phyloP scores from a whole-genome alignment of 92 coral and sea anemone species.

The Galaxea fascicularis region DNA sequence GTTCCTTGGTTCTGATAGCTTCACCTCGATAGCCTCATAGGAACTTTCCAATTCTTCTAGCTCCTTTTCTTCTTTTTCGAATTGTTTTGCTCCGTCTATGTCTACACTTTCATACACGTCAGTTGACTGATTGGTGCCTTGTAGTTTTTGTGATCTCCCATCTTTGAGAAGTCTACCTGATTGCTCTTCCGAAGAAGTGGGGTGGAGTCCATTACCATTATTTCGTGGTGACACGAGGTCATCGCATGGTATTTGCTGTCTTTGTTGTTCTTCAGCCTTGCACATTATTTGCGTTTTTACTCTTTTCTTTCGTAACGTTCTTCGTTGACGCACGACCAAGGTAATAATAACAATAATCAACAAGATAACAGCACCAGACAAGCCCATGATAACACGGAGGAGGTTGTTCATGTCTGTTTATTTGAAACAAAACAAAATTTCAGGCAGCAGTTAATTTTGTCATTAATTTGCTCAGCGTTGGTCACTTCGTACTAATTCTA shows the following conservation, averaged over 20 bases:
- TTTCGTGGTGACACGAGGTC: neutral
- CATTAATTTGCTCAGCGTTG: too few relatives aligned
- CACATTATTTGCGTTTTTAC: neutral
- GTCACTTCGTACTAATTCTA: too few relatives aligned
- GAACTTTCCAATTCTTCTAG: neutral
- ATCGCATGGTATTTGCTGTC: neutral
- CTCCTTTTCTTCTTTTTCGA: neutral
- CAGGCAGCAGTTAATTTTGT: too few relatives aligned
- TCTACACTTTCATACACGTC: neutral
- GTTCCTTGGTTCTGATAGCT: neutral
- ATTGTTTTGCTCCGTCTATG: neutral
- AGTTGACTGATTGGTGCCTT: neutral
- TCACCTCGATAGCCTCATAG: neutral
- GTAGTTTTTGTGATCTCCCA: neutral
- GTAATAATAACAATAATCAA: neutral
- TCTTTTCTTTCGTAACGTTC: neutral
- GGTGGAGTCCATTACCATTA: neutral
- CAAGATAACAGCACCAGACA: neutral
- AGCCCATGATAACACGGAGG: neutral
- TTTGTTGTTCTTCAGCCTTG: neutral
- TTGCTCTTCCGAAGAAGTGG: neutral
- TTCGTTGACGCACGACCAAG: neutral
- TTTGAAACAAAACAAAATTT: too few relatives aligned
- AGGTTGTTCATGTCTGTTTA: too few relatives aligned
- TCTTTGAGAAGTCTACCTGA: neutral